phyloP scores from a whole-genome alignment of 2,888 invertebrate species.

The Harpalus rufipes region DNA sequence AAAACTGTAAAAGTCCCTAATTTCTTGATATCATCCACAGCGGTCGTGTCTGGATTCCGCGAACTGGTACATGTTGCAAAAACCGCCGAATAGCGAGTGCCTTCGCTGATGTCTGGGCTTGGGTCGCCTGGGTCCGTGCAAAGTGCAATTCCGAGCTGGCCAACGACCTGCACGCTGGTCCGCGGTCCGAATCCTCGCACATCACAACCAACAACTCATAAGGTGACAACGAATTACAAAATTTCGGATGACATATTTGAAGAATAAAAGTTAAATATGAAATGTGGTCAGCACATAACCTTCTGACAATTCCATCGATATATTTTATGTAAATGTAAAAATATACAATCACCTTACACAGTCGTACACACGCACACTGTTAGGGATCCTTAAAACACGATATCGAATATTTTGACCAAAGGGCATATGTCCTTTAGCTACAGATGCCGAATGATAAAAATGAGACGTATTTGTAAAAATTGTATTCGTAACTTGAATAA shows the following conservation, averaged over 20 bases:
- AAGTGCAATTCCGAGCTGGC: conserved; percentile 18
- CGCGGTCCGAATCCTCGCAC: not conserved
- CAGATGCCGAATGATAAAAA: too few species aligned
- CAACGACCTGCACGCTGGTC: conserved; percentile 11
- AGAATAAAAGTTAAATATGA: too few species aligned
- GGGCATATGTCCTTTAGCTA: too few species aligned
- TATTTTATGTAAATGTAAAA: too few species aligned
- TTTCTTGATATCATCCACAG: not conserved
- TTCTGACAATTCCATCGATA: not conserved
- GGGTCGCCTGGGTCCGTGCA: not conserved
- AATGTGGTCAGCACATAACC: not conserved
- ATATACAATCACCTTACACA: too few species aligned
- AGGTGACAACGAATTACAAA: not conserved
- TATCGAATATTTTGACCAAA: too few species aligned
- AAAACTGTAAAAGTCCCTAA: not conserved
- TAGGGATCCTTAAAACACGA: too few species aligned
- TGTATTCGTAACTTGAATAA: too few species aligned
- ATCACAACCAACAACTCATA: not conserved
- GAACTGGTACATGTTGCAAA: not conserved
- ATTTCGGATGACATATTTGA: too few species aligned
- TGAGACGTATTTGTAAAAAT: too few species aligned
- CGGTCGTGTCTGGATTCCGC: conserved; percentile 5
- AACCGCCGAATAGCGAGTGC: conserved; percentile 7
- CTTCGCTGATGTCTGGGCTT: not conserved
- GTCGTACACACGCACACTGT: too few species aligned